Conservation (phyloP, 2,888 invertebrate genomes). For the Dasypogon diadema region DNA sequence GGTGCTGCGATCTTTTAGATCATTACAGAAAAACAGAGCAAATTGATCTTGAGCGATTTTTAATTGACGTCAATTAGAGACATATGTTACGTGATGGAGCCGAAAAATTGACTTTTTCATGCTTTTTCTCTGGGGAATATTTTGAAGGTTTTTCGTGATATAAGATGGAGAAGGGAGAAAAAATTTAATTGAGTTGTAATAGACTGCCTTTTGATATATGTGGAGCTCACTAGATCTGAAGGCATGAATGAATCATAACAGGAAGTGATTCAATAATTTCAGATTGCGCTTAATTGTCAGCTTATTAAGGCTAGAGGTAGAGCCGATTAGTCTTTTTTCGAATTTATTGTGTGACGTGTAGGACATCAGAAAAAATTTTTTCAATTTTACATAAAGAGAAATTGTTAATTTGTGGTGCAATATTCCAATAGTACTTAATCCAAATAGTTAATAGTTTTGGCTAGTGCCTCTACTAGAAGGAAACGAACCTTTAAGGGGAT, state of each 20-base stretch:
- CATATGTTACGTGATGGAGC: constrained; percentile 42
- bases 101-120: constrained; percentile 27
- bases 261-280: constrained; percentile 40
- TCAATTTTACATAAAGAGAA: too few species aligned
- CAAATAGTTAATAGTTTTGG: too few species aligned
- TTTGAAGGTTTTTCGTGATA: not conserved
- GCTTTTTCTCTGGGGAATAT: not conserved
- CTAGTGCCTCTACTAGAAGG: too few species aligned
- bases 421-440: too few species aligned
- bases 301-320: constrained; percentile 6
- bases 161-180: constrained; percentile 1
- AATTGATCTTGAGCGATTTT: constrained; percentile 53
- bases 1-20: constrained; percentile 56
- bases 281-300: constrained; percentile 16
- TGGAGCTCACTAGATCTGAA: not conserved
- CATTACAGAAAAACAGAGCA: constrained; percentile 38
- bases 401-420: too few species aligned
- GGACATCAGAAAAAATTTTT: too few species aligned
- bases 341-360: too few species aligned
- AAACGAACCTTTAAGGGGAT: too few species aligned
- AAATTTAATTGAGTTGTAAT: constrained; percentile 39
- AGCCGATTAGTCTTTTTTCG: not conserved
- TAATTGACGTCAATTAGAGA: constrained; percentile 50
- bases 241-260: constrained; percentile 32
- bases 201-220: not conserved